A percentile compares a stretch with the other conserved stretches of the same genome.
These are phyloP conservation scores for Lacanobia oleracea DNA, from an alignment of 2,888 invertebrate species.

Conservation along the genomic window DNA sequence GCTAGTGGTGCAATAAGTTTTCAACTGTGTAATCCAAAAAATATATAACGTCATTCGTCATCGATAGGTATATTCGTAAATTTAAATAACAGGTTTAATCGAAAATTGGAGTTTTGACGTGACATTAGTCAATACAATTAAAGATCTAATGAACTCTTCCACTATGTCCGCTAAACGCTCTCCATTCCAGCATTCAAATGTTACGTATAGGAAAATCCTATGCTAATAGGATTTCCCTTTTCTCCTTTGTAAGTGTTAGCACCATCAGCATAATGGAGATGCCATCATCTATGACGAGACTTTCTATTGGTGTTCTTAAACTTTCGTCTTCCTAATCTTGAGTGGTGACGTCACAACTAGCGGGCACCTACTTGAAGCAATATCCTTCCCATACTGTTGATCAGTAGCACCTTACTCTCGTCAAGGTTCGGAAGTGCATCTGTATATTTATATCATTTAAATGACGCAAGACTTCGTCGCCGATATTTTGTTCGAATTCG, in stretches of 20 bases:
- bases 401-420: background rate
- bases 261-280: constrained; percentile 43
- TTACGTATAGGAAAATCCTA: constrained; percentile 48
- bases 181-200: constrained; percentile 2
- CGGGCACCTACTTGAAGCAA: background rate
- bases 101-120: background rate
- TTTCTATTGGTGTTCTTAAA: constrained; percentile 22
- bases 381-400: background rate
- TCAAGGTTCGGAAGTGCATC: background rate
- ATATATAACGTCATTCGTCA: background rate
- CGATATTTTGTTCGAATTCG: background rate
- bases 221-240: constrained; percentile 56
- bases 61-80: background rate
- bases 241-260: constrained; percentile 54
- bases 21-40: no score
- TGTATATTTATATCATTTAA: background rate
- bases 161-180: background rate
- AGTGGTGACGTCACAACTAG: constrained; percentile 6
- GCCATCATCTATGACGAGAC: constrained; percentile 31
- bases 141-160: constrained; percentile 19
- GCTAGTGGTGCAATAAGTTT: no score
- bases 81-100: constrained; percentile 13
- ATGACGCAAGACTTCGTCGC: background rate
- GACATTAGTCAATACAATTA: constrained; percentile 9
- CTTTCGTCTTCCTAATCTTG: constrained; percentile 38